Conservation (phyloP, 1,140 invertebrate genomes). For the Odontomachus brunneus region DNA sequence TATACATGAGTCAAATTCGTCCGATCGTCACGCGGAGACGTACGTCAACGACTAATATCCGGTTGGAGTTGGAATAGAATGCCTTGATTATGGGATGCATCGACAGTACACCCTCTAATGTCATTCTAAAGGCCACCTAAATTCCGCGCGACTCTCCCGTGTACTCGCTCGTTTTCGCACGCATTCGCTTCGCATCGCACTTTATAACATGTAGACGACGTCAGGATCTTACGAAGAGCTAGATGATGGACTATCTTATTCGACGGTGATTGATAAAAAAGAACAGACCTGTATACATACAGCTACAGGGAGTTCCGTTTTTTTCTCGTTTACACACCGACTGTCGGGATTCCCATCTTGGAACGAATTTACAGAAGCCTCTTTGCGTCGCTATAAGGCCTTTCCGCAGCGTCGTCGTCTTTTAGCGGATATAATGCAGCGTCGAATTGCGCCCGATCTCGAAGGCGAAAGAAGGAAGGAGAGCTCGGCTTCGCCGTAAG, state of each 20-base stretch:
- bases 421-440: background rate
- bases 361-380: conserved; percentile 12
- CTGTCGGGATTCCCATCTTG: background rate
- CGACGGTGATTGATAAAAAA: conserved; percentile 42
- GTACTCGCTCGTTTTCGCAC: conserved; percentile 24
- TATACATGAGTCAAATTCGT: background rate
- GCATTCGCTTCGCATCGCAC: conserved; percentile 21
- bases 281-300: background rate
- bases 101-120: conserved; percentile 1
- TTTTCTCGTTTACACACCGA: conserved; percentile 16
- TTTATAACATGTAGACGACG: conserved; percentile 53
- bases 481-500: too few species aligned
- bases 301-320: conserved; percentile 16
- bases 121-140: conserved; percentile 25
- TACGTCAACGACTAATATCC: background rate
- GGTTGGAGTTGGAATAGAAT: conserved; percentile 17
- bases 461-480: background rate
- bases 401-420: background rate
- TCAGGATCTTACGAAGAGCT: conserved; percentile 29
- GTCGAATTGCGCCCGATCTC: background rate
- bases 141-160: conserved; percentile 11
- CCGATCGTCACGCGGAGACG: background rate
- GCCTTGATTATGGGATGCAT: background rate
- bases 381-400: too few species aligned
- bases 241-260: conserved; percentile 40